Conservation (phyloP, 2,113 vertebrate genomes). For the Aptenodytes patagonicus region DNA sequence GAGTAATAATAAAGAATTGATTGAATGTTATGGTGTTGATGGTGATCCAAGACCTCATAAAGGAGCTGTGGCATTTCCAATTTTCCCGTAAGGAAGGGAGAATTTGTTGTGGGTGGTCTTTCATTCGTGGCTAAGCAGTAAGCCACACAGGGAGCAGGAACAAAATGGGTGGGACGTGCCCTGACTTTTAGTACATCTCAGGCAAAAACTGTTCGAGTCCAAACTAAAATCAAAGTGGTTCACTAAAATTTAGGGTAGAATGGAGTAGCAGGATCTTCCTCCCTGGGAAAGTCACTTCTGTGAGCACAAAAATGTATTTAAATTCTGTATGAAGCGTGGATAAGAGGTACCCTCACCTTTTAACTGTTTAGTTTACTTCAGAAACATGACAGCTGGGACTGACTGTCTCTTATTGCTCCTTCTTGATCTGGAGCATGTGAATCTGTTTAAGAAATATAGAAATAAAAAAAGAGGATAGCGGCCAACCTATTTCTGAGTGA, state of each 20-base stretch:
- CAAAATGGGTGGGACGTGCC: neutral
- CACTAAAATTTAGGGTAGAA: neutral
- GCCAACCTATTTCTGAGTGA: neutral
- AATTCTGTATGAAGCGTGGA: neutral
- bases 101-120: conserved; percentile 3
- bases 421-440: neutral
- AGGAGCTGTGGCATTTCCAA: neutral
- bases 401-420: neutral
- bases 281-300: neutral
- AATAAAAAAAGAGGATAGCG: neutral
- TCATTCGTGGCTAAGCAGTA: neutral
- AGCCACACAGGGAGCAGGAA: neutral
- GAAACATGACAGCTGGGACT: neutral
- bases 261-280: neutral
- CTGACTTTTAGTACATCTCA: neutral
- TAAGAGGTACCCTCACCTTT: neutral
- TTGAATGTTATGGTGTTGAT: neutral
- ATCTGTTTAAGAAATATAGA: neutral
- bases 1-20: neutral
- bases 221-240: neutral
- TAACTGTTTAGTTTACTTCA: neutral
- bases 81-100: neutral
- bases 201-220: neutral
- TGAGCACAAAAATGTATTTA: neutral
- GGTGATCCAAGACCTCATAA: neutral